Percentiles rank a stretch among this genome's conserved stretches.
phyloP scores from a whole-genome alignment of 2,797 vertebrate species.

The Protonibea diacanthus region DNA sequence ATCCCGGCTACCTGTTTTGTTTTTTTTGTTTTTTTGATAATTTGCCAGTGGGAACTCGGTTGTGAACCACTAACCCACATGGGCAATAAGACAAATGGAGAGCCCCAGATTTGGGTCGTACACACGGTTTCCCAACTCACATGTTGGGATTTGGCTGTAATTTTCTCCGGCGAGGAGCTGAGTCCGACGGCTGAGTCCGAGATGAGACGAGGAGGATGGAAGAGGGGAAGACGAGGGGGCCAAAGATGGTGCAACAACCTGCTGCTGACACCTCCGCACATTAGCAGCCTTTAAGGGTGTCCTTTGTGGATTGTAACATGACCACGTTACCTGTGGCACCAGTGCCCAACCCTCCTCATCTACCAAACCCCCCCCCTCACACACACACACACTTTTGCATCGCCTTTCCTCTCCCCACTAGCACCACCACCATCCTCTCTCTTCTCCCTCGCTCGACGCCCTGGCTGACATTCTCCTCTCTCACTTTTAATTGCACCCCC shows the following conservation, averaged over 20 bases:
- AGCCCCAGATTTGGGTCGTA: constrained; percentile 66
- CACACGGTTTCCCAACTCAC: constrained; percentile 30
- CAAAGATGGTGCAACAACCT: constrained; percentile 54
- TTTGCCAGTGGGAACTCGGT: constrained; percentile 47
- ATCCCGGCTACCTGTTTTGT: constrained; percentile 35
- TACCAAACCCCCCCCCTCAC: too few species aligned
- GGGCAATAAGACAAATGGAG: constrained; percentile 67
- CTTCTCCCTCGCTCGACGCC: constrained; percentile 49
- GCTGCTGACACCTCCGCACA: constrained; percentile 70
- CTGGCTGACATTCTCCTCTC: constrained; percentile 84
- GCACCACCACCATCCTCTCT: background rate
- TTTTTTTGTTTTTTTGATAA: constrained; percentile 39
- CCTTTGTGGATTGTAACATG: constrained; percentile 75
- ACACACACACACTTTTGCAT: too few species aligned
- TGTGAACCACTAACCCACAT: constrained; percentile 75
- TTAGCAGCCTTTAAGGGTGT: constrained; percentile 78
- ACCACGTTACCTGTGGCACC: constrained; percentile 74
- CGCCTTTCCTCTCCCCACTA: too few species aligned
- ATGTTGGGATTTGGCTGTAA: constrained; percentile 43
- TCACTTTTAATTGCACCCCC: constrained; percentile 86
- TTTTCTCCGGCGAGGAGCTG: constrained; percentile 44
- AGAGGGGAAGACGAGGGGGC: constrained; percentile 6
- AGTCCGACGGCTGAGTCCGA: too few species aligned
- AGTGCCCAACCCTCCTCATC: constrained; percentile 17
- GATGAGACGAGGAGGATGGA: constrained; percentile 17